Percentiles rank a stretch among this genome's conserved stretches.
These are phyloP conservation scores for Biston betularia DNA, from an alignment of 2,888 invertebrate species.

Conservation along the genomic window DNA sequence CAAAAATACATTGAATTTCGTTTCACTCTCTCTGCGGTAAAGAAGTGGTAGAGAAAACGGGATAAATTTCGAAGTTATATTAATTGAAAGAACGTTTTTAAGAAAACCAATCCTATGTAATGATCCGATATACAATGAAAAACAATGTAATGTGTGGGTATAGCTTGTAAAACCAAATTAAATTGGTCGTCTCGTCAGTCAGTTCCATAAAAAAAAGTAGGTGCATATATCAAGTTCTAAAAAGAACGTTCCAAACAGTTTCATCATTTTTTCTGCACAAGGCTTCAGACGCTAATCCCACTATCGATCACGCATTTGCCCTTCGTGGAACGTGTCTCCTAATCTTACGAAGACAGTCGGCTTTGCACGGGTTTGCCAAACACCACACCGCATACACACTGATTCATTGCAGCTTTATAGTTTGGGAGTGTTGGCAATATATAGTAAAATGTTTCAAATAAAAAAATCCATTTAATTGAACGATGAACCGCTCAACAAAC, in stretches of 20 bases:
- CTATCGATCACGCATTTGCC: slow-evolving; percentile 66
- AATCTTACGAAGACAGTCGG: slow-evolving; percentile 70
- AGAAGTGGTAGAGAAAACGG: too few species aligned
- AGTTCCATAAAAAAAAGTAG: too few species aligned
- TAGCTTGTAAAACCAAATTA: too few species aligned
- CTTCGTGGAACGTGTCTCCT: slow-evolving; percentile 78
- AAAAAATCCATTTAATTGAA: background rate
- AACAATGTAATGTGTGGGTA: too few species aligned
- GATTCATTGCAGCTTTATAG: slow-evolving; percentile 49
- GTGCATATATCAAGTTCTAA: background rate
- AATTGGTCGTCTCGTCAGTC: too few species aligned
- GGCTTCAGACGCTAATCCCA: slow-evolving; percentile 55
- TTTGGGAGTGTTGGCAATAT: slow-evolving; percentile 6
- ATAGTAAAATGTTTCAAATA: slow-evolving; percentile 4
- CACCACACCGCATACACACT: slow-evolving; percentile 32
- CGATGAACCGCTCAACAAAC: too few species aligned
- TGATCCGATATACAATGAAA: too few species aligned
- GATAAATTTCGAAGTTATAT: too few species aligned
- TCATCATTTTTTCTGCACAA: background rate
- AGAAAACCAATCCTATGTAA: too few species aligned
- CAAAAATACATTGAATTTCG: background rate
- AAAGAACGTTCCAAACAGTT: background rate
- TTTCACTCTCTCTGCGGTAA: too few species aligned
- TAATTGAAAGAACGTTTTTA: too few species aligned
- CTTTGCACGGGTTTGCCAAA: slow-evolving; percentile 25